Evolutionary conservation across 2,888 invertebrate species (phyloP), one percentile per base, ranked within the genome.

Genomic region (Nomada flava): DNA sequence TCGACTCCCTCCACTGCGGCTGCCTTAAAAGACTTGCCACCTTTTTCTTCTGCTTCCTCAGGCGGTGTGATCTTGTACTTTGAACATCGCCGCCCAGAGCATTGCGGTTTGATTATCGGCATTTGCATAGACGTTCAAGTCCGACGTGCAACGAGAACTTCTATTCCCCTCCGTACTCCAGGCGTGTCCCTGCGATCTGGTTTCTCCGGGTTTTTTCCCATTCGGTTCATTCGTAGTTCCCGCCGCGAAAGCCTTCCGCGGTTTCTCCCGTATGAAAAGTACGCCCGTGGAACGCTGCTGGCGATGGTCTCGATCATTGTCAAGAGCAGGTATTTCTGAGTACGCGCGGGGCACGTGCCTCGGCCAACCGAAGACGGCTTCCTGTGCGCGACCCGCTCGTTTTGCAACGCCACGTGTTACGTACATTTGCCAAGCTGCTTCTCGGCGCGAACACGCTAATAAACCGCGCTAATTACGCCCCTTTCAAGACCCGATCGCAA

Each of bases 311-410:
- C 50, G 65, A 59, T 71, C 83, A 83, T 65, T 83, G 83, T 83
- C 83, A 83, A 82, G 82, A 78, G 74, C 83, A 75, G 47, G 67
- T 83, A 83, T 83, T 83, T 83, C 82, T 83, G 65, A 29, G 67
- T 63, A 47, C 65, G 57, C 36, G 18, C 60, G 44, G 67, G 47
- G 65, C 82, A 52, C 82, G 71, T 82, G 79, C 36, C 70, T 79
- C 75, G 82, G 70, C 70, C 55, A 59, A 71, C 81, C 72, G 53
- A 42, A 63, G 75, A 52, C 60, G 59, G 63, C 67, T 75, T 72
- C 69, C 76, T 65, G 60, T 29, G 59, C 64, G 44, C 64, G 42
- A 20, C 75, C 60, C 42, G 15, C 7, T 29, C 71, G 55, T 80
- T 78, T 80, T 78, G 78, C 78, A 80, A 80, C 67, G 63, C 23